Evolutionary conservation across 2,797 vertebrate species (phyloP).

Genomic region (Ambastaia sidthimunki): DNA sequence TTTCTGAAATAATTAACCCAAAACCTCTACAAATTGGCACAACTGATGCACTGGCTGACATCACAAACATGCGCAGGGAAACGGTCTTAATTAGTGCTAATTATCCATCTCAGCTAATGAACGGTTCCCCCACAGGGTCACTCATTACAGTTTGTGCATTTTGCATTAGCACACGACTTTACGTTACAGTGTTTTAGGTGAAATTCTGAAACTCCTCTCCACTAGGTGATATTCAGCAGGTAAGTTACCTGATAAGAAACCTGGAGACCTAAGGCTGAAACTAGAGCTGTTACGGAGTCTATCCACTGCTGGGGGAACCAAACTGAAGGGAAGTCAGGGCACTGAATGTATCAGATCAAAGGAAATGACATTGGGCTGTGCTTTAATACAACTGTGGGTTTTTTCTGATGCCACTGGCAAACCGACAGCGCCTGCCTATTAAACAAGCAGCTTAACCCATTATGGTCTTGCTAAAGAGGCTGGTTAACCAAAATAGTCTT

Average conservation of each 20-base stretch:
- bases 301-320: constrained; percentile 50
- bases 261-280: constrained; percentile 54
- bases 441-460: background rate
- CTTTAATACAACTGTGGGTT: constrained; percentile 13
- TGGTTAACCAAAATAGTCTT: background rate
- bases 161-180: background rate
- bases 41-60: constrained; percentile 21
- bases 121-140: constrained; percentile 35
- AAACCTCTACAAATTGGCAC: constrained; percentile 42
- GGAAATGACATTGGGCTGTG: constrained; percentile 42
- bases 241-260: constrained; percentile 54
- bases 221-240: constrained; percentile 39
- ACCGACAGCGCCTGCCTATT: constrained; percentile 7
- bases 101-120: constrained; percentile 38
- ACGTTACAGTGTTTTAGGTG: background rate
- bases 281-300: constrained; percentile 45
- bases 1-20: constrained; percentile 53
- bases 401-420: constrained; percentile 16
- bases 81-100: constrained; percentile 44
- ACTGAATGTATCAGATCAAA: constrained; percentile 47
- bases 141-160: constrained; percentile 41
- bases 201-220: background rate
- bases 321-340: constrained; percentile 38
- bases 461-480: background rate
- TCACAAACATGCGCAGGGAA: constrained; percentile 24